These are phyloP conservation scores for Catharus minimus DNA, from an alignment of 2,113 vertebrate genomes.

Conservation along the genomic window DNA sequence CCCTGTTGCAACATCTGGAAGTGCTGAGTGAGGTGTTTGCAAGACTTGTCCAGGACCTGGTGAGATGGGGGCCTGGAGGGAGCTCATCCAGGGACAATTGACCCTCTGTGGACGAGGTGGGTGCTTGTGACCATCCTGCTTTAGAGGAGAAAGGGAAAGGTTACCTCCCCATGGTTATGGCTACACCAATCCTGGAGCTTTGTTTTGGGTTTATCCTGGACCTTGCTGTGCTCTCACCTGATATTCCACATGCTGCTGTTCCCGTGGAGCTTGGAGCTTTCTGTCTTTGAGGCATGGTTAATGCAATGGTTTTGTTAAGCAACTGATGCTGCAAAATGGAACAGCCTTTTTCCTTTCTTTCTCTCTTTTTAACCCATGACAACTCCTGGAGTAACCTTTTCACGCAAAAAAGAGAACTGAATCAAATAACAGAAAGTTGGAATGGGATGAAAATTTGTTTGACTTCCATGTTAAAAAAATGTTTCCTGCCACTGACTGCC, in stretches of 20 bases:
- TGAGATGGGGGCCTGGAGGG: neutral
- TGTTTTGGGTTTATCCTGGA: fast-evolving
- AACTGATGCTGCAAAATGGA: neutral
- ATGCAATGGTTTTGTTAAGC: constrained; percentile 2
- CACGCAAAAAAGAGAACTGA: neutral
- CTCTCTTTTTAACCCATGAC: neutral
- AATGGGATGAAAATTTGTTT: neutral
- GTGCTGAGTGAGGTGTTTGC: neutral
- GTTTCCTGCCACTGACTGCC: neutral
- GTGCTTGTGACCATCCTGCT: neutral
- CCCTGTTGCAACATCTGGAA: neutral
- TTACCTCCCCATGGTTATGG: neutral
- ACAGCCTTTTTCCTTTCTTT: neutral
- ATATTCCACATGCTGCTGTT: neutral
- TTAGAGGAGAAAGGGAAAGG: neutral
- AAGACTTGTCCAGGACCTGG: neutral
- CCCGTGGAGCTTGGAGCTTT: neutral
- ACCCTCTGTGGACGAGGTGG: neutral
- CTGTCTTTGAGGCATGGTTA: neutral
- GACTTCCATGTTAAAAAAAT: neutral
- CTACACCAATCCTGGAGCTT: neutral
- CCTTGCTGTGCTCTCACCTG: neutral
- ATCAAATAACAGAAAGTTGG: neutral
- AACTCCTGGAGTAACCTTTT: neutral
- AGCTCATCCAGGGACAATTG: neutral